phyloP scores from a whole-genome alignment of 1,140 invertebrate species.

The Caerostris extrusa region DNA sequence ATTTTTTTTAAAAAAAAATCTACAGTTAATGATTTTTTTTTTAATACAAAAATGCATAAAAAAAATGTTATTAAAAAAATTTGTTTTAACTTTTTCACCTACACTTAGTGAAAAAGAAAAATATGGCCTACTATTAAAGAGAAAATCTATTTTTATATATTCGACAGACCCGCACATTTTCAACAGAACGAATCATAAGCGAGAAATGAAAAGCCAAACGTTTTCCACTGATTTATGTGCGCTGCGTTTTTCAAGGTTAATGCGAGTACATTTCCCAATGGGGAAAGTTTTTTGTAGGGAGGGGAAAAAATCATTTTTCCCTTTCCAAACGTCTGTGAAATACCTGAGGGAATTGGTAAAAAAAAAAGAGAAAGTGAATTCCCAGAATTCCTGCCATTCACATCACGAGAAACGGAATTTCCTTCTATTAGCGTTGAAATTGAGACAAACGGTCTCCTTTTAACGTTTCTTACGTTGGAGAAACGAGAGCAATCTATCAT shows the following conservation, averaged over 20 bases:
- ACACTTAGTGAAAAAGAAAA: no score
- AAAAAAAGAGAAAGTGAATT: background rate
- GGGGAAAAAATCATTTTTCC: background rate
- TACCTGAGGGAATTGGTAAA: background rate
- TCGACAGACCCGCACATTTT: no score
- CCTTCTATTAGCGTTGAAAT: constrained; percentile 18
- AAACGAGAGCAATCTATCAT: background rate
- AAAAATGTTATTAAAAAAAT: no score
- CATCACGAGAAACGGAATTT: background rate
- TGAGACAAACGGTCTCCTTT: constrained; percentile 37
- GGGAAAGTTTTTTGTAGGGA: background rate
- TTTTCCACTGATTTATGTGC: no score
- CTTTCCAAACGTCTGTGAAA: background rate
- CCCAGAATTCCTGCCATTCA: constrained; percentile 2
- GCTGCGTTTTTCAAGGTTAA: background rate
- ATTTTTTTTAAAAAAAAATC: no score
- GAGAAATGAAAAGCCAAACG: no score
- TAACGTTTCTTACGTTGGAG: background rate
- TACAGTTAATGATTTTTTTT: no score
- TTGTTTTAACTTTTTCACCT: no score
- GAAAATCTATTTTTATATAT: no score
- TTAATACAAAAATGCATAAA: no score
- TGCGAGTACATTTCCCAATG: background rate
- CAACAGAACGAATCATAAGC: no score
- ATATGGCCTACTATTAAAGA: no score